These are phyloP conservation scores for Caenorhabditis sp. DNA, from an alignment of 2,888 invertebrate genomes.

Conservation along the genomic window DNA sequence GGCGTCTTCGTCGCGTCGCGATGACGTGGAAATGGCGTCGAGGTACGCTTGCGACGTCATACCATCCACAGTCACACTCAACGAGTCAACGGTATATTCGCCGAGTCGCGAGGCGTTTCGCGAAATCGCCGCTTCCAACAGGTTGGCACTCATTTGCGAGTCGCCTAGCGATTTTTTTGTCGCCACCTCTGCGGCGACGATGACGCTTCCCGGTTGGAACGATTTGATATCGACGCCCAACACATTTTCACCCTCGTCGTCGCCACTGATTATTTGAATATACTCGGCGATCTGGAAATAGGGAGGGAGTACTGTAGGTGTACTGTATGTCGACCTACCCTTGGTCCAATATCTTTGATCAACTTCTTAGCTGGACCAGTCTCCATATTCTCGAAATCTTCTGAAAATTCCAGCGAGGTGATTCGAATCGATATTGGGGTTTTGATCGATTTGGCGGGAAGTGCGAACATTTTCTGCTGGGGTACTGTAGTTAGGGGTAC, in stretches of 20 bases:
- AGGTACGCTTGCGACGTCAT: slow-evolving; percentile 34
- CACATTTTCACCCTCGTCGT: slow-evolving; percentile 23
- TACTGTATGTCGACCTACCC: slow-evolving; percentile 12
- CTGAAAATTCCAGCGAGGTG: slow-evolving; percentile 22
- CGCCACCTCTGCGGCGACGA: slow-evolving; percentile 25
- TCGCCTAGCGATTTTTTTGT: slow-evolving; percentile 28
- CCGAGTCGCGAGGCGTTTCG: slow-evolving; percentile 20
- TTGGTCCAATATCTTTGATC: slow-evolving; percentile 14
- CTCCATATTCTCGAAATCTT: slow-evolving; percentile 29
- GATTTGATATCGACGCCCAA: slow-evolving; percentile 17
- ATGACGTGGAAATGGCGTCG: slow-evolving; percentile 30
- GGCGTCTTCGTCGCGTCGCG: not conserved
- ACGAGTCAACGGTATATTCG: slow-evolving; percentile 22
- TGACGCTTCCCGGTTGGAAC: slow-evolving; percentile 29
- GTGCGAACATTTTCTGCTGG: slow-evolving; percentile 11
- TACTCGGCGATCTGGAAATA: slow-evolving; percentile 19
- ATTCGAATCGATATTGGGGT: slow-evolving; percentile 33
- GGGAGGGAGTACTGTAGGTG: not conserved
- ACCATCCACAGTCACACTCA: slow-evolving; percentile 37
- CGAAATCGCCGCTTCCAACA: slow-evolving; percentile 30
- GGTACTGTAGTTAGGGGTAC: slow-evolving; percentile 13
- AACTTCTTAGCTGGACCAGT: slow-evolving; percentile 35
- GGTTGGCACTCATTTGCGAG: slow-evolving; percentile 26
- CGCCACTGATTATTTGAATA: slow-evolving; percentile 5
- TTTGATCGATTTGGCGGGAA: slow-evolving; percentile 24